Conservation (phyloP, 2,797 vertebrate genomes). For the Arctocebus calabarensis region DNA sequence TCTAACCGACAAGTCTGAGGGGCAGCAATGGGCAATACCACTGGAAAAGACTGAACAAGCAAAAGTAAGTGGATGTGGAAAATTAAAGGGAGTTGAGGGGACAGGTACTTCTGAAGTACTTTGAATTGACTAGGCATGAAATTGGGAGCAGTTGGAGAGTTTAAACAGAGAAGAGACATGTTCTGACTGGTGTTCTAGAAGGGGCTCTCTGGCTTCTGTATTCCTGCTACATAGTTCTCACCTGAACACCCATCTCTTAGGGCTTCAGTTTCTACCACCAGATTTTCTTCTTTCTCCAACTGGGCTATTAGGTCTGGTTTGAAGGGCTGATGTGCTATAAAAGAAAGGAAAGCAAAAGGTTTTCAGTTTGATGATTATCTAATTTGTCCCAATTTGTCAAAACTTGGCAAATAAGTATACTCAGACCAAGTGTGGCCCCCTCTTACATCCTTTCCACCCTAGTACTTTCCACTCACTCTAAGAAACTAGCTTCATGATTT, state of each 20-base stretch:
- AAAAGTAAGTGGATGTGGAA: background rate
- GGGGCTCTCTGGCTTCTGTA: background rate
- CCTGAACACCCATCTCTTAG: background rate
- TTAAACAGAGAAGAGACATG: fast-evolving
- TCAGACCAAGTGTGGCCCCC: background rate
- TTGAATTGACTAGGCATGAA: background rate
- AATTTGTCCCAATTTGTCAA: background rate
- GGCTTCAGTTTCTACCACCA: background rate
- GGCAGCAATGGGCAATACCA: background rate
- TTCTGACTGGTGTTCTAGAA: background rate
- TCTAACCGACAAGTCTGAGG: background rate
- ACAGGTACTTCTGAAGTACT: background rate
- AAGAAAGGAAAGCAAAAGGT: background rate
- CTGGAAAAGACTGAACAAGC: background rate
- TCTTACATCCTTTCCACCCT: background rate
- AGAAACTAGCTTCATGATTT: background rate
- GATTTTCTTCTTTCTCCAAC: conserved; percentile 63
- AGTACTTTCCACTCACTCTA: background rate
- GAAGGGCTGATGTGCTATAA: conserved; percentile 49
- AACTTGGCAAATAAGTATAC: background rate
- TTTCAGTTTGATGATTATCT: background rate
- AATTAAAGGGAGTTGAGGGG: background rate
- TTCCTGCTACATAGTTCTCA: background rate
- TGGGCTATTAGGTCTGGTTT: conserved; percentile 54
- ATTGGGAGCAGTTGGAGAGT: too few species aligned